Evolutionary conservation across 2,113 vertebrate species (phyloP), one percentile per base, ranked within the genome.

Genomic region (Nothobranchius furzeri): DNA sequence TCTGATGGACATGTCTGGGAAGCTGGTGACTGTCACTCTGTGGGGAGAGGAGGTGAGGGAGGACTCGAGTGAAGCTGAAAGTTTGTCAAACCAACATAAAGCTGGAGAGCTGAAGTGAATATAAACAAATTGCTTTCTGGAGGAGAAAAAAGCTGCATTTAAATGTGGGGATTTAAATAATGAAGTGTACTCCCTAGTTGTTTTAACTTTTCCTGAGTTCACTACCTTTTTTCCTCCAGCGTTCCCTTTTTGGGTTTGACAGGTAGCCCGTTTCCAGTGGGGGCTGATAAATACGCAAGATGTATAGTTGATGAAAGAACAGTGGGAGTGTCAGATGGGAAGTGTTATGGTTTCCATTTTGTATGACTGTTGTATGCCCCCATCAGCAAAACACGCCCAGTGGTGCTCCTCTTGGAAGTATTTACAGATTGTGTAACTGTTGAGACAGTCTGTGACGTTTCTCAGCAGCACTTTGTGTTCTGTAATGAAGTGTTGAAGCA

Each of bases 1-100:
- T 68, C 84, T 99, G 90, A 95, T 99, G 90, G 97, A 99, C 90
- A 92, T 84, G 70, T 95, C 96, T 0, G 96, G 95, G 73, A 97
- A 95, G 76, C 48, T 96, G 87, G 95, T 99, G 87, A 89, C 93
- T 0, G 85, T 95, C 43, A 96, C 98, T 0, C 89, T 99, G 40
- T 99, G 98, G 98, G 98, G 96, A 74, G 93, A 92, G 7, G 96
- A 99, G 71, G 98, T 98, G 87, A 84, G 90, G 75, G 25, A 0
- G 40, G 12, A n/a, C 7, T 9, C 1, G 59, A 35, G 14, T 30
- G 25, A 4, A 30, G 30, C 30, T 30, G 20, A 20, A 20, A 40
- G 37, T 40, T 40, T 40, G 9, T 40, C 1, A 8, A 40, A 9
- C 7, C 37, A 3, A 40, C 4, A 30, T 30, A 40, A 40, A 40